A percentile compares a stretch with the other conserved stretches of the same genome.
Conservation (phyloP, 2,888 invertebrate species). For the Meta bourneti region DNA sequence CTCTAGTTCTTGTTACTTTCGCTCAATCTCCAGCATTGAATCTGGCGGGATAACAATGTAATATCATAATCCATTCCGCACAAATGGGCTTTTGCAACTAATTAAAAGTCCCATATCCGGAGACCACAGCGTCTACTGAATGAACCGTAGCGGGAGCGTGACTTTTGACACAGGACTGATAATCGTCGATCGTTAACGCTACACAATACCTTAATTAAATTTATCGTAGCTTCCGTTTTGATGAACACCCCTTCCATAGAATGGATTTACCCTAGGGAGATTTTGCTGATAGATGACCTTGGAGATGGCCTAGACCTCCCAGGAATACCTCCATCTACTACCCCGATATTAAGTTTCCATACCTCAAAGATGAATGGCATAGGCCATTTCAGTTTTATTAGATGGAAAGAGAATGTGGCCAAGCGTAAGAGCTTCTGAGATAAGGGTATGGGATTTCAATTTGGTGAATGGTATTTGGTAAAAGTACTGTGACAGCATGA, state of each 20-base stretch:
- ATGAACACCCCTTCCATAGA: neutral
- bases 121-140: neutral
- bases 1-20: neutral
- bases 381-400: neutral
- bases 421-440: too few relatives aligned
- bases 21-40: too few relatives aligned
- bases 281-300: neutral
- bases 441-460: too few relatives aligned
- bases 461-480: too few relatives aligned
- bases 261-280: neutral
- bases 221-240: neutral
- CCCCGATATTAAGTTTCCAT: neutral
- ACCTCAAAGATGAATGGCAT: neutral
- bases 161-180: conserved; percentile 34
- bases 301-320: neutral
- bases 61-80: conserved; percentile 5
- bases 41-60: too few relatives aligned
- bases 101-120: conserved; percentile 12
- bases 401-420: too few relatives aligned
- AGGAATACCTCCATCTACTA: neutral
- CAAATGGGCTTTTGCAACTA: neutral
- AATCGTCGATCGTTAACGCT: conserved; percentile 43
- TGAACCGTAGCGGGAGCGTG: neutral
- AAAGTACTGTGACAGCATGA: too few relatives aligned
- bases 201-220: conserved; percentile 58